phyloP scores from a whole-genome alignment of 2,113 vertebrate species.

The Grus americana region DNA sequence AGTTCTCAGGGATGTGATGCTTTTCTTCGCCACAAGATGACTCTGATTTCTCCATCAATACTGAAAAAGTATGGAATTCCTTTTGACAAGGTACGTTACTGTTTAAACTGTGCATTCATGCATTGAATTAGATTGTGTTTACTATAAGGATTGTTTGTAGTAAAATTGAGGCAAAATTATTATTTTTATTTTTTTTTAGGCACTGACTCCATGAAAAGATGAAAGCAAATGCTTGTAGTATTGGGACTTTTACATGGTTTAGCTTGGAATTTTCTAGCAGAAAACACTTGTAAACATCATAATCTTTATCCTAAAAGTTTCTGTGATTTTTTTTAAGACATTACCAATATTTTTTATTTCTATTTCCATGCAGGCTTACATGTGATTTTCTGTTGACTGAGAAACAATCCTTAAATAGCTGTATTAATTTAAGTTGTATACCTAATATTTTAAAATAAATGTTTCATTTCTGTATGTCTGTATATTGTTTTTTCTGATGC shows the following conservation, averaged over 20 bases:
- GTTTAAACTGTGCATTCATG: not conserved
- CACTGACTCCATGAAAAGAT: not conserved
- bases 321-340: not conserved
- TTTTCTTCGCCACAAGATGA: constrained; percentile 99
- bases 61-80: constrained; percentile 97
- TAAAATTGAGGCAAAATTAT: not conserved
- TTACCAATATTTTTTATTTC: not conserved
- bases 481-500: not conserved
- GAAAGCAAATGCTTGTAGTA: not conserved
- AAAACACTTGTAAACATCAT: not conserved
- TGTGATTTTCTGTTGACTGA: not conserved
- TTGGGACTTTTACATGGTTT: not conserved
- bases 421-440: not conserved
- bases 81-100: constrained; percentile 89
- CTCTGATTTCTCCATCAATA: constrained; percentile 93
- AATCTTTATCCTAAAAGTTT: not conserved
- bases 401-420: not conserved
- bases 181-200: not conserved
- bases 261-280: not conserved
- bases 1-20: constrained; percentile 93
- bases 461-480: not conserved
- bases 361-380: not conserved
- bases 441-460: not conserved
- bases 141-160: not conserved
- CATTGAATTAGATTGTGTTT: not conserved